These are phyloP conservation scores for Sparus aurata DNA, from an alignment of 2,797 vertebrate species.

Conservation along the genomic window DNA sequence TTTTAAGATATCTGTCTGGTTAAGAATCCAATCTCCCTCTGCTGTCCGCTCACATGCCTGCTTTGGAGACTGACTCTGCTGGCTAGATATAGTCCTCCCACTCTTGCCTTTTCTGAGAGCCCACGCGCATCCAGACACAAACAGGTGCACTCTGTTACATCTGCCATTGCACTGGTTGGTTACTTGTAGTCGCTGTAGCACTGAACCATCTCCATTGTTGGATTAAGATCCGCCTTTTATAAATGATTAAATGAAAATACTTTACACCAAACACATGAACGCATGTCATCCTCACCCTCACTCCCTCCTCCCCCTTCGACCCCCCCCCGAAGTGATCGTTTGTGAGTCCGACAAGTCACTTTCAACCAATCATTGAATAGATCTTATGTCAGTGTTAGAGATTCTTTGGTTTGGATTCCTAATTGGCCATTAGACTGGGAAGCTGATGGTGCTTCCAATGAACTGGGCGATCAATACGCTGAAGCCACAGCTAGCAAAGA, in stretches of 20 bases:
- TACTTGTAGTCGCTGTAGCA: constrained; percentile 59
- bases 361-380: constrained; percentile 44
- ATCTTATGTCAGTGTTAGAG: constrained; percentile 57
- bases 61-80: constrained; percentile 75
- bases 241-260: not conserved
- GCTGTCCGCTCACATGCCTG: constrained; percentile 26
- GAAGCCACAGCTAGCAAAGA: constrained; percentile 42
- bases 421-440: constrained; percentile 62
- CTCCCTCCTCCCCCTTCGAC: not conserved
- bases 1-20: constrained; percentile 4
- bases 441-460: constrained; percentile 50
- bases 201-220: constrained; percentile 16
- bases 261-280: constrained; percentile 14
- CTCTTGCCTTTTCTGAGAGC: constrained; percentile 47
- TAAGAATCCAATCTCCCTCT: constrained; percentile 23
- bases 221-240: constrained; percentile 17
- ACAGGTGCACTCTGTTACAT: constrained; percentile 34
- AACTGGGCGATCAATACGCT: constrained; percentile 52
- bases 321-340: constrained; percentile 18
- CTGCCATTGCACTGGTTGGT: constrained; percentile 48
- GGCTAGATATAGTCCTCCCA: constrained; percentile 75
- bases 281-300: not conserved
- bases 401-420: constrained; percentile 55
- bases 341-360: constrained; percentile 29
- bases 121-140: constrained; percentile 40